A percentile compares a stretch with the other conserved stretches of the same genome.
phyloP scores from a whole-genome alignment of 2,888 invertebrate genomes.

The Arge pagana region DNA sequence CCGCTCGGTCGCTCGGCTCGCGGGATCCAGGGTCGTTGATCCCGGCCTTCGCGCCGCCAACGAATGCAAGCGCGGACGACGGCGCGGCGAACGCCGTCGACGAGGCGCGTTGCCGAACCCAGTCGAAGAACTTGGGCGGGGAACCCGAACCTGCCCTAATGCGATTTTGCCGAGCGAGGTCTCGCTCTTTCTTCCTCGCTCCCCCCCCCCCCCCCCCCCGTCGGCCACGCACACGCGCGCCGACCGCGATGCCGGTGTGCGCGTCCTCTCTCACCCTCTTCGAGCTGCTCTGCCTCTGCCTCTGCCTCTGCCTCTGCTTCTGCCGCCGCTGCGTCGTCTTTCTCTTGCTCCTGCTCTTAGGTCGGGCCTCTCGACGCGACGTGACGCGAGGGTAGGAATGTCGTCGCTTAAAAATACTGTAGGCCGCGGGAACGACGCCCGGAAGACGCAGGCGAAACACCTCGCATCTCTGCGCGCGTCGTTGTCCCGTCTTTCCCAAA shows the following conservation, averaged over 20 bases:
- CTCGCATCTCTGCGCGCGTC: no score
- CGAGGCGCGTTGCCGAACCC: constrained; percentile 53
- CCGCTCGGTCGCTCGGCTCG: no score
- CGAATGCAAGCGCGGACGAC: constrained; percentile 54
- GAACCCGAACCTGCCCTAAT: constrained; percentile 52
- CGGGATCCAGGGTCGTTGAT: constrained; percentile 58
- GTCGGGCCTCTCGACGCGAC: constrained; percentile 26
- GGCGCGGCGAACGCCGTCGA: constrained; percentile 37
- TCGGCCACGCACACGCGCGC: no score
- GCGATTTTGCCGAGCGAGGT: constrained; percentile 34
- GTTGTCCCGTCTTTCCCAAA: no score
- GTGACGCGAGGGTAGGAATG: constrained; percentile 28
- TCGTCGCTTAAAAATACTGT: constrained; percentile 30
- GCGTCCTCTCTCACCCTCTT: no score
- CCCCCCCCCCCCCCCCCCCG: not conserved
- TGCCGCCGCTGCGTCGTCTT: no score
- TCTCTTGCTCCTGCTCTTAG: not conserved
- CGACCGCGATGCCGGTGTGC: no score
- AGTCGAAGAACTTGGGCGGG: constrained; percentile 6
- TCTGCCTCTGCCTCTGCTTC: not conserved
- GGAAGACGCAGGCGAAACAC: no score
- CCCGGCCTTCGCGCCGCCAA: constrained; percentile 59
- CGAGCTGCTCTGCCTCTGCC: no score
- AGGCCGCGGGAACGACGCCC: constrained; percentile 15
- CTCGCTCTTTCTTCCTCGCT: no score